Conservation (phyloP, 2,797 vertebrate species). For the Melanotaenia parkinsoni region DNA sequence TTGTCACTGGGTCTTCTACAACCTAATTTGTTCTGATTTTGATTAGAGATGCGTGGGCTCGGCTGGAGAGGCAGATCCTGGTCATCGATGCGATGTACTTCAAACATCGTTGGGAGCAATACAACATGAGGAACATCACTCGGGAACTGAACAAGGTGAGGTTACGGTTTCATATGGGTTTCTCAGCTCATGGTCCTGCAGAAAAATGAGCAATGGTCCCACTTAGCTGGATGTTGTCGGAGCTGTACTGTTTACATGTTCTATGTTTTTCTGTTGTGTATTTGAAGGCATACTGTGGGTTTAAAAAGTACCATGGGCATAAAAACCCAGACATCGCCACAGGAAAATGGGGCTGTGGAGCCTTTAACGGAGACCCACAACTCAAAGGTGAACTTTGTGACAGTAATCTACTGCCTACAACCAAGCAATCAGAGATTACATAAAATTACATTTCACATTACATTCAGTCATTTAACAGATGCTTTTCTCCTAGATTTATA, state of each 20-base stretch:
- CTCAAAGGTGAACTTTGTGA: constrained; percentile 77
- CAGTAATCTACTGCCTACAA: too few relatives aligned
- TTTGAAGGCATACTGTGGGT: constrained; percentile 80
- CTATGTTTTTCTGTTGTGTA: neutral
- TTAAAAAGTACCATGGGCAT: neutral
- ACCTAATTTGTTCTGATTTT: neutral
- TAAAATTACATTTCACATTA: neutral
- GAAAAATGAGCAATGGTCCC: neutral
- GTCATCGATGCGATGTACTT: constrained; percentile 79
- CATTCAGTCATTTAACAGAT: neutral
- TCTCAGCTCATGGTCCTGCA: neutral
- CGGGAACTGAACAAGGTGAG: constrained; percentile 83
- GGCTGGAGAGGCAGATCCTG: constrained; percentile 71
- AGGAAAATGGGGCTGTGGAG: constrained; percentile 84
- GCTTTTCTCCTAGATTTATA: neutral
- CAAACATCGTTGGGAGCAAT: constrained; percentile 66
- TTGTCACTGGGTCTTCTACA: neutral
- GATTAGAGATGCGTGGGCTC: constrained; percentile 73
- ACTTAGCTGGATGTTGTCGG: neutral
- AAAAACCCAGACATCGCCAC: constrained; percentile 76
- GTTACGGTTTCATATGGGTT: neutral
- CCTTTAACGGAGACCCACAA: constrained; percentile 76
- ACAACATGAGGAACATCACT: constrained; percentile 17
- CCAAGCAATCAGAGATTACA: too few relatives aligned
- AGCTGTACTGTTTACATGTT: neutral